Percentiles rank a stretch among this genome's conserved stretches.
Conservation (phyloP, 1,140 invertebrate species). For the Zaprionus ornatus region DNA sequence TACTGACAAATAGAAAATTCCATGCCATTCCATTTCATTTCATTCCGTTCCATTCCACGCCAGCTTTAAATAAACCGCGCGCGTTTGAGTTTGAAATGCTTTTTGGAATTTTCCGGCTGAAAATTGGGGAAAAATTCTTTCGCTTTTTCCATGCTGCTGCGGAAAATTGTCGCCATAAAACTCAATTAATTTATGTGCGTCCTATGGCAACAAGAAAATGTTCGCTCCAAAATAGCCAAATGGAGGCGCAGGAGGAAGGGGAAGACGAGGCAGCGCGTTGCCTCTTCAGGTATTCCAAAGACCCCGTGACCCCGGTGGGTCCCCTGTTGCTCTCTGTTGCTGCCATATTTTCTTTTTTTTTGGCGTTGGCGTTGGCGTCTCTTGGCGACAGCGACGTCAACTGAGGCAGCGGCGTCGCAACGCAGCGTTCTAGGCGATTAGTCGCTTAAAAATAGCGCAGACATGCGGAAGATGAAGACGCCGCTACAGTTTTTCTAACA, state of each 20-base stretch:
- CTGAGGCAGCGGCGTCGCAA: conserved; percentile 34
- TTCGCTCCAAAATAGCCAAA: conserved; percentile 22
- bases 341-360: conserved; percentile 9
- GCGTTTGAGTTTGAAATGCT: conserved; percentile 7
- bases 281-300: background rate
- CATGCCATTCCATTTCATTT: conserved; percentile 48
- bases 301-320: background rate
- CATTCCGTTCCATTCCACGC: conserved; percentile 31
- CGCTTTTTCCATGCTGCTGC: background rate
- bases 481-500: background rate
- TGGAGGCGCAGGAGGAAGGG: background rate
- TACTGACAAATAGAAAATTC: conserved; percentile 75
- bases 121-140: conserved; percentile 13
- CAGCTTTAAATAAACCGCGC: conserved; percentile 45
- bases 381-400: conserved; percentile 22
- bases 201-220: conserved; percentile 63
- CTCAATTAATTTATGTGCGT: conserved; percentile 76
- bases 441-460: conserved; percentile 74
- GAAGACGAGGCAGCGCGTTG: background rate
- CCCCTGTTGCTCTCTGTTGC: background rate
- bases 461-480: conserved; percentile 67
- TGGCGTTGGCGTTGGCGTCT: conserved; percentile 23
- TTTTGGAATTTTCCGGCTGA: conserved; percentile 50
- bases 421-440: conserved; percentile 72
- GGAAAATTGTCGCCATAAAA: conserved; percentile 68